These are phyloP conservation scores for Ametastegia equiseti DNA, from an alignment of 2,888 invertebrate species.

Conservation along the genomic window DNA sequence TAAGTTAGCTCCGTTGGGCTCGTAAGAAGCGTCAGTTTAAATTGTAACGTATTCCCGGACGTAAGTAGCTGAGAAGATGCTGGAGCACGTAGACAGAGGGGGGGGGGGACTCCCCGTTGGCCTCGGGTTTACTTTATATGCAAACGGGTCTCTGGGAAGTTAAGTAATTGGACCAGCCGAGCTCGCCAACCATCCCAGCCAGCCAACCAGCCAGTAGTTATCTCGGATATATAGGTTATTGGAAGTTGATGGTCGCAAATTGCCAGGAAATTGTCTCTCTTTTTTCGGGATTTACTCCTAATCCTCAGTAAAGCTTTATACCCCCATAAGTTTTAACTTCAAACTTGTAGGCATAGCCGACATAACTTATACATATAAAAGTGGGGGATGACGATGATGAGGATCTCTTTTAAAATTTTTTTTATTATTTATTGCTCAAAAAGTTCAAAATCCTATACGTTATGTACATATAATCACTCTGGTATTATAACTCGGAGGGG, in stretches of 20 bases:
- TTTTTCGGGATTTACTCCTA: background rate
- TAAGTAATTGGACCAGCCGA: slow-evolving; percentile 67
- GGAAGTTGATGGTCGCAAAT: slow-evolving; percentile 56
- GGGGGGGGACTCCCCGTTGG: slow-evolving; percentile 16
- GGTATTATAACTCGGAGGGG: too few species aligned
- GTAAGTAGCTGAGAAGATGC: slow-evolving; percentile 56
- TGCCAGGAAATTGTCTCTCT: slow-evolving; percentile 31
- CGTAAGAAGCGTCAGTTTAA: slow-evolving; percentile 52
- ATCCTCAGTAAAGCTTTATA: background rate
- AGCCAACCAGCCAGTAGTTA: too few species aligned
- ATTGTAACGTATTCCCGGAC: slow-evolving; percentile 55
- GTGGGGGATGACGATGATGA: background rate
- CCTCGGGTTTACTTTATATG: slow-evolving; percentile 64
- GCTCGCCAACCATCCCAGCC: too few species aligned
- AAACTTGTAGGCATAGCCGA: too few species aligned
- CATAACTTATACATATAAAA: background rate
- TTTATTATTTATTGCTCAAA: background rate
- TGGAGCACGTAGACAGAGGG: slow-evolving; percentile 54
- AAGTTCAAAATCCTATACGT: background rate
- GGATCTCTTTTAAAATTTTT: background rate
- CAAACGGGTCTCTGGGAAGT: slow-evolving; percentile 63
- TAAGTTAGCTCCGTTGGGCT: too few species aligned
- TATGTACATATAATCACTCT: too few species aligned
- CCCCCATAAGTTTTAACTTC: background rate
- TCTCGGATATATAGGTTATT: slow-evolving; percentile 70